These are phyloP conservation scores for Drosophila lacteicornis DNA, from an alignment of 1,140 invertebrate genomes.

Conservation along the genomic window DNA sequence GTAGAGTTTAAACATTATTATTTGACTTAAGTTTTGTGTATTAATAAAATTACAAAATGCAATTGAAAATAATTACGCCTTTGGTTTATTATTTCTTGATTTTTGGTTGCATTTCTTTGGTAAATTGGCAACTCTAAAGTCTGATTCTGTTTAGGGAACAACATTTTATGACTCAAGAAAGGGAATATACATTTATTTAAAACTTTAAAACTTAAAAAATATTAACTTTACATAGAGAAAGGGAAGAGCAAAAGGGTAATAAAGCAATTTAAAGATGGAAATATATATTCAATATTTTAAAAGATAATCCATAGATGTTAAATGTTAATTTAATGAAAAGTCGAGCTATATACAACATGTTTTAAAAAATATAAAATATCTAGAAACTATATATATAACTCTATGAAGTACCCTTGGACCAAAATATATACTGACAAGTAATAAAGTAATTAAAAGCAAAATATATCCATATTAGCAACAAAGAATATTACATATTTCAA, in stretches of 20 bases:
- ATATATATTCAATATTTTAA: neutral
- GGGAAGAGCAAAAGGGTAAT: neutral
- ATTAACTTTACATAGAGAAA: slow-evolving; percentile 22
- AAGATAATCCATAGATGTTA: neutral
- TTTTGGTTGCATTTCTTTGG: slow-evolving; percentile 5
- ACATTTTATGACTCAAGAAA: slow-evolving; percentile 34
- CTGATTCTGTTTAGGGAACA: slow-evolving; percentile 73
- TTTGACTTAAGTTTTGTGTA: slow-evolving; percentile 81
- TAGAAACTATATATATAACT: neutral
- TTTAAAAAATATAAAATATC: neutral
- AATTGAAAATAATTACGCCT: slow-evolving; percentile 66
- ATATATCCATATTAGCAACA: slow-evolving; percentile 19
- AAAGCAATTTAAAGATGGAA: neutral
- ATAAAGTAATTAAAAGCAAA: slow-evolving; percentile 30
- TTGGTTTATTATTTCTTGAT: slow-evolving; percentile 20
- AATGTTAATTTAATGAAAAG: neutral
- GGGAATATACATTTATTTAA: slow-evolving; percentile 22
- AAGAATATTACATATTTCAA: slow-evolving; percentile 35
- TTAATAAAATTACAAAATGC: slow-evolving; percentile 78
- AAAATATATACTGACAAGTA: slow-evolving; percentile 19
- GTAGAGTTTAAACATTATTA: slow-evolving; percentile 82
- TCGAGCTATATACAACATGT: slow-evolving; percentile 10
- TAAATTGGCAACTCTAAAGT: slow-evolving; percentile 55
- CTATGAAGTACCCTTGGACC: slow-evolving; percentile 38
- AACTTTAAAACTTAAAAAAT: slow-evolving; percentile 2